These are phyloP conservation scores for Hypselothyrea guttata DNA, from an alignment of 2,888 invertebrate species.

Conservation along the genomic window DNA sequence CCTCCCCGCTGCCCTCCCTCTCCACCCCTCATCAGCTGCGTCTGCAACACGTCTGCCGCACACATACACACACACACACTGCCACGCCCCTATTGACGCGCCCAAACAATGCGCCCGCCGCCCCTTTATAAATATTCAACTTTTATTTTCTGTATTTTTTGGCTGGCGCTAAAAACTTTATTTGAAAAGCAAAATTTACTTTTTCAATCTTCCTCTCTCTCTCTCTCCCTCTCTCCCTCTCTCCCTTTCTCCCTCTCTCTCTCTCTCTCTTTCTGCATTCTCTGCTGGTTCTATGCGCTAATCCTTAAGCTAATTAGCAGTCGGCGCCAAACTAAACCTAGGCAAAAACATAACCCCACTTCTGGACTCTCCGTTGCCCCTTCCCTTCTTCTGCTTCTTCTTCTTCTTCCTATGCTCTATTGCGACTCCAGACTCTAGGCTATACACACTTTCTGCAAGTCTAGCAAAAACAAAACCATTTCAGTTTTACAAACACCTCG, in stretches of 20 bases:
- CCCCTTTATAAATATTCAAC: slow-evolving; percentile 34
- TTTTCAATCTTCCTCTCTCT: slow-evolving; percentile 7
- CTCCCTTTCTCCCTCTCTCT: background rate
- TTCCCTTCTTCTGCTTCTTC: background rate
- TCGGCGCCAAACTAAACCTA: slow-evolving; percentile 66
- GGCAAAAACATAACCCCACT: slow-evolving; percentile 57
- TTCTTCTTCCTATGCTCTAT: background rate
- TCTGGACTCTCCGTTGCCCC: slow-evolving; percentile 18
- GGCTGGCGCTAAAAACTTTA: background rate
- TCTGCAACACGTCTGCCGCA: slow-evolving; percentile 62
- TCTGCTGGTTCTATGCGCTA: slow-evolving; percentile 19
- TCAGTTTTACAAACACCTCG: no score
- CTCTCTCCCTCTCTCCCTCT: background rate
- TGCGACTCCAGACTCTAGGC: no score
- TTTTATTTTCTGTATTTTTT: slow-evolving; percentile 20
- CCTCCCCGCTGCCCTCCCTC: no score
- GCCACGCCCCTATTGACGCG: slow-evolving; percentile 34
- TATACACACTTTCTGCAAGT: no score
- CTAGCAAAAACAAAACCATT: no score
- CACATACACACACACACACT: slow-evolving; percentile 9
- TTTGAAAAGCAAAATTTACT: slow-evolving; percentile 20
- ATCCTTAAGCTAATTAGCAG: slow-evolving; percentile 74
- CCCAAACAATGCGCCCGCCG: slow-evolving; percentile 38
- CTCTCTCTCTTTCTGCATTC: background rate
- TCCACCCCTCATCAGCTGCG: slow-evolving; percentile 18